Base-by-base conservation (phyloP, 2,888 invertebrate species). In the Euphydryas editha region DNA sequence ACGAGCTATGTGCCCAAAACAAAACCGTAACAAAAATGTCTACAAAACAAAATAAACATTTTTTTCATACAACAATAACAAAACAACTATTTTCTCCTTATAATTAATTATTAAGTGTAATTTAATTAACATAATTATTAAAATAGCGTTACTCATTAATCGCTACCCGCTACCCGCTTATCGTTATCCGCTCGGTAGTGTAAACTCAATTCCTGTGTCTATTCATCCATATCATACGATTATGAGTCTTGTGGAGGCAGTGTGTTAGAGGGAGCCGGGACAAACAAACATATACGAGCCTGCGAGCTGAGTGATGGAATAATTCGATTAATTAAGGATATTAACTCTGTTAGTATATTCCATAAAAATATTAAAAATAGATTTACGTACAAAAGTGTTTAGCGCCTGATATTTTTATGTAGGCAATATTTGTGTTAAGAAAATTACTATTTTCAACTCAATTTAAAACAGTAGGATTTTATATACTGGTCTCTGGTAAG, bases 171-270 rank as follows among this genome's bases (percentile, higher is more conserved):
- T 4, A 24, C 6, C 24, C 24, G 30, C 15, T 49, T 13, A 20
- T 7, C 54, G 54, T 17, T 49, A 56, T 20, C 54, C 44, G 46
- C 39, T 67, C 44, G 80, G 78, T 79, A 74, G 69, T 76, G 2
- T 21, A 36, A 17, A 10, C 1, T 7, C 10, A 36, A 30, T 30
- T 0, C 36, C 1, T 2, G 13, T 18, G 44, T 36, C 17, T 44
- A 69, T 30, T 64, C 42, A 65, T 62, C 46, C 67, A 58, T 64
- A 61, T 39, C 64, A 62, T 44, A 49, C 30, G 56, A 54, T 66
- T 58, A 47, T 66, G 39, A 42, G 11, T 47, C 56, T 56, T 54
- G 54, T 54, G 13, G 30, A 42, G 42, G 17, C 55, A 68, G 63
- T 63, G 42, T n/a, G 54, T 54, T 21, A 30, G 59, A 36, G 39